Base-by-base conservation (phyloP, 2,113 vertebrate species). In the Xiphophorus couchianus region DNA sequence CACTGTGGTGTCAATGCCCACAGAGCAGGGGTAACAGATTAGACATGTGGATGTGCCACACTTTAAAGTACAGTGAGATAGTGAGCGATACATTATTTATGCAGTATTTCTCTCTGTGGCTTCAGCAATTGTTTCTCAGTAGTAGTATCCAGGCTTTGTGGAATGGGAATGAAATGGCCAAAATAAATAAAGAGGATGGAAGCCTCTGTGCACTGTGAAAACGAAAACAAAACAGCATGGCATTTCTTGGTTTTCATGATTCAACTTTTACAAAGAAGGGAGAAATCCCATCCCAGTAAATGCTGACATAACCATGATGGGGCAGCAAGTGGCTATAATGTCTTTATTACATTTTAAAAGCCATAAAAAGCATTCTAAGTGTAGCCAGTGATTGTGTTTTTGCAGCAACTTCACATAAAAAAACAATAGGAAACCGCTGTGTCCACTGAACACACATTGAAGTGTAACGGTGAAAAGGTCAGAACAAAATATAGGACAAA, bases 121-220 rank as follows among this genome's bases (percentile, higher is more conserved):
- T 67, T 62, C 75, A 48, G 63, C 51, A 75, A 5, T 44, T 74
- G 69, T 84, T 77, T 85, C 69, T 70, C 72, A 51, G 15, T 66
- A 77, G 37, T 62, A 62, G 69, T 28, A 28, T 28, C 29, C 75
- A 28, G 42, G 70, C 33, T 13, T 65, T 51, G 14, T 4, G 29
- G 30, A 28, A 14, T 17, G 27, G 28, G 75, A 58, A 58, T 58
- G 22, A 58, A 58, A 58, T n/a, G 25, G 25, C 22, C 51, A n/a
- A n/a, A 25, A 58, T 51, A n/a, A 22, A n/a, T n/a, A 10, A 58
- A n/a, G 25, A 58, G 25, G 22, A 58, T 10, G 7, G 8, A 58
- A 58, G 51, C 51, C 51, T 58, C 25, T 58, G 51, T 9, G 22
- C 19, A 58, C 7, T 58, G 51, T 58, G 51, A 58, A 58, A 58